Evolutionary conservation across 1,140 invertebrate species (phyloP), one percentile per base, ranked within the genome.

Genomic region (Halesus radiatus): DNA sequence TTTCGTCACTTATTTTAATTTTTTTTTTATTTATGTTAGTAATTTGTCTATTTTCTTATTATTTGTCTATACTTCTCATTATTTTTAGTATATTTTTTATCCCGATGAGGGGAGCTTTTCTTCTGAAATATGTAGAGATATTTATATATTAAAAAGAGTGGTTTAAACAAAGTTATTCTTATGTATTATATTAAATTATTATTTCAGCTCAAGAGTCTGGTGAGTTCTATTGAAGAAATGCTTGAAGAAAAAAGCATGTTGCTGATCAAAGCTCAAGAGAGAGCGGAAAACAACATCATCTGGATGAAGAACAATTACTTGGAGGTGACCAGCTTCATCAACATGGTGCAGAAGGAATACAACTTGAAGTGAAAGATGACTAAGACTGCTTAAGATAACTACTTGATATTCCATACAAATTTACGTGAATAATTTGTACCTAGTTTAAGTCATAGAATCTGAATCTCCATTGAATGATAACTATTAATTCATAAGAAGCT

Each of bases 281-380:
- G 23, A 22, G 72, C 72, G 13, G 72, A 75, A n/a, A 75, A 75
- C 32, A 75, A 75, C 29, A 29, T 75, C 7, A 16, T 75, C 13
- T 75, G 72, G 72, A 75, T 75, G 72, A 58, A 54, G 15, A 75
- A 75, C 20, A 54, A 53, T 56, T 75, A 75, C 23, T 3, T 22
- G n/a, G 10, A 18, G 4, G 72, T 75, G 20, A 10, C 23, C 72
- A 75, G 29, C n/a, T 56, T 29, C 23, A 29, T 56, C 16, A 15
- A 50, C 3, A n/a, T n/a, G 10, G 45, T 52, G n/a, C 18, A 20
- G 23, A 20, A 37, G 23, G 5, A n/a, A 20, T 70, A 64, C 22
- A 64, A 64, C 26, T 64, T 64, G 29, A 13, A 64, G 2, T 23
- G 62, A 60, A 60, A 26, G 62, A 64, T 7, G 20, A 64, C 22